phyloP scores from a whole-genome alignment of 35 echinoderm and acorn worm genomes.

The Heliocidaris tuberculata region DNA sequence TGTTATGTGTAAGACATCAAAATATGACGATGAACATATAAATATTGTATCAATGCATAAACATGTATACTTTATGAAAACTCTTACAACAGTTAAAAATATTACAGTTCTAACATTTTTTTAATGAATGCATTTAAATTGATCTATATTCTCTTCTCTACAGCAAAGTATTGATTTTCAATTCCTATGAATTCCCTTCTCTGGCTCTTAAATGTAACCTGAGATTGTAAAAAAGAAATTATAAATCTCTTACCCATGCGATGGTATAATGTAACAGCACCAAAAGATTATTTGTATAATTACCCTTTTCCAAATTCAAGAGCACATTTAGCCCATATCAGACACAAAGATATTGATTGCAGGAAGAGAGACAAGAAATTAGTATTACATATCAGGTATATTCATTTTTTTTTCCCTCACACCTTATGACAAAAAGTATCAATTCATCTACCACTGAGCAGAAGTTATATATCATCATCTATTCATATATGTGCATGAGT shows the following conservation, averaged over 20 bases:
- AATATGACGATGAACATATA: constrained; percentile 31
- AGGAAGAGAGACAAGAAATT: not conserved
- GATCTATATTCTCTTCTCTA: not conserved
- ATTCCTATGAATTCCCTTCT: not conserved
- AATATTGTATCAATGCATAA: constrained; percentile 25
- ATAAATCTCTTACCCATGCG: not conserved
- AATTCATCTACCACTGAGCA: not conserved
- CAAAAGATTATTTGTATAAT: not conserved
- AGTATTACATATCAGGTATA: not conserved
- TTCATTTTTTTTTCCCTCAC: not conserved
- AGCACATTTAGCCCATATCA: not conserved
- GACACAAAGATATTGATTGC: too few species aligned
- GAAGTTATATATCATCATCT: not conserved
- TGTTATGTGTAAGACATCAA: not conserved
- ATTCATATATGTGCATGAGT: not conserved
- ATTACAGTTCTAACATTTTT: constrained; percentile 12
- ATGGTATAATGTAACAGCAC: constrained; percentile 10
- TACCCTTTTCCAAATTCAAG: not conserved
- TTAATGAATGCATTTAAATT: not conserved
- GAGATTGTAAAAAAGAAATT: not conserved
- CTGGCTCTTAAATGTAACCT: not conserved
- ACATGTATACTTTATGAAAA: not conserved
- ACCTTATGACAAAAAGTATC: not conserved
- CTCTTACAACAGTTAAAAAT: not conserved
- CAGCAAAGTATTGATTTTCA: not conserved